Evolutionary conservation across 2,888 invertebrate genomes (phyloP).

Genomic region (Yponomeuta malinellus): DNA sequence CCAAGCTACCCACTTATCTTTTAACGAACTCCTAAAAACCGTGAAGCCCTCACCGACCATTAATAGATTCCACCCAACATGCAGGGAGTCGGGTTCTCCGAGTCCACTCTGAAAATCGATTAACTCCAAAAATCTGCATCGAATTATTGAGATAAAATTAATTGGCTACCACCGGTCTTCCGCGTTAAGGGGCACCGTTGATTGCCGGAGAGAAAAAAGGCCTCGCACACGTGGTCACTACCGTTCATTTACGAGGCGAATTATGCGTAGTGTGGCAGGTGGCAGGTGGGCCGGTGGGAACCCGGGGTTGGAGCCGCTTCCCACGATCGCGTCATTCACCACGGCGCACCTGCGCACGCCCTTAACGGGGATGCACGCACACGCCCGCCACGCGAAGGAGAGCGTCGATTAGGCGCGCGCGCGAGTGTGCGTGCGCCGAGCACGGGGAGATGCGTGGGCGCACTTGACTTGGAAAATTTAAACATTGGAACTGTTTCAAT

Average conservation of each 20-base stretch:
- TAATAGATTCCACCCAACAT: background rate
- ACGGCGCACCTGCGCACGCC: conserved; percentile 64
- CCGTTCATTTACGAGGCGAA: conserved; percentile 75
- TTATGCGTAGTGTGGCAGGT: conserved; percentile 74
- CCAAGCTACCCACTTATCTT: conserved; percentile 1
- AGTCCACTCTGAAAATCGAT: conserved; percentile 37
- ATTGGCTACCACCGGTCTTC: conserved; percentile 66
- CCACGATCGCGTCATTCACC: conserved; percentile 71
- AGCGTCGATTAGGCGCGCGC: conserved; percentile 56
- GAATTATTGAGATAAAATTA: conserved; percentile 65
- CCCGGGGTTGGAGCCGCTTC: conserved; percentile 67
- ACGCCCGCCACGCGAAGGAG: conserved; percentile 72
- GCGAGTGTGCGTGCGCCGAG: conserved; percentile 31
- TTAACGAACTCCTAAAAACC: conserved; percentile 15
- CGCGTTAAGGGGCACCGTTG: conserved; percentile 39
- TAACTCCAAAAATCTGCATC: conserved; percentile 31
- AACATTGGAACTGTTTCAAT: no score
- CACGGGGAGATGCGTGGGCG: background rate
- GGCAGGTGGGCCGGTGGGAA: conserved; percentile 54
- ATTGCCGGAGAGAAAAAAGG: conserved; percentile 46
- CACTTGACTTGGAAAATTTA: background rate
- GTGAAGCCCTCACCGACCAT: conserved; percentile 8
- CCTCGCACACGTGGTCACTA: conserved; percentile 72
- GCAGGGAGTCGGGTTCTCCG: background rate
- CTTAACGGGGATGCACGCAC: conserved; percentile 69